phyloP scores from a whole-genome alignment of 2,888 invertebrate genomes.

The Sarcophaga caerulescens region DNA sequence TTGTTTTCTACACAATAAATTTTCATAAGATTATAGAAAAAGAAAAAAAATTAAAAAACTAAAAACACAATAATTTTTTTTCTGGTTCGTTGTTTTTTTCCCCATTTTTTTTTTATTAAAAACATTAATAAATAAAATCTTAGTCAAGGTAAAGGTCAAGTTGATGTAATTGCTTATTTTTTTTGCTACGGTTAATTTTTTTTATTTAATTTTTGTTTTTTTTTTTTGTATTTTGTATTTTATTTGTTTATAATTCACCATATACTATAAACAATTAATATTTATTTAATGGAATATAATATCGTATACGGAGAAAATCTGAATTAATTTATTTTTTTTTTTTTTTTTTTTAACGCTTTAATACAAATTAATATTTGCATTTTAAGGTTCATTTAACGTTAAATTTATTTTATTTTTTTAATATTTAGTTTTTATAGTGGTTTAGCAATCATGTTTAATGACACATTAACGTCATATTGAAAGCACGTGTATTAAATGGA shows the following conservation, averaged over 20 bases:
- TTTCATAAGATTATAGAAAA: not conserved
- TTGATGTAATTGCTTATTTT: conserved; percentile 52
- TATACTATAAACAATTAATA: not conserved
- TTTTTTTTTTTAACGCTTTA: too few relatives aligned
- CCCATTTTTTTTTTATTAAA: not conserved
- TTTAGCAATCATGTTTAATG: conserved; percentile 42
- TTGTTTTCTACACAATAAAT: conserved; percentile 21
- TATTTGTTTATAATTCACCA: conserved; percentile 3
- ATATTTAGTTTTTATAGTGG: not conserved
- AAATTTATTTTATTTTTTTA: conserved; percentile 6
- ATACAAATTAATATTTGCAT: conserved; percentile 12
- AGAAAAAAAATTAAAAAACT: not conserved
- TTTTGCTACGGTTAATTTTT: not conserved
- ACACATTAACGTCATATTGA: conserved; percentile 44
- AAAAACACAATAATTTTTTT: too few relatives aligned
- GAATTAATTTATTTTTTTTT: not conserved
- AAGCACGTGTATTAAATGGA: conserved; percentile 13
- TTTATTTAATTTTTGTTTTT: not conserved
- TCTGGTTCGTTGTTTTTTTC: too few relatives aligned
- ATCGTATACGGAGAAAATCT: conserved; percentile 2
- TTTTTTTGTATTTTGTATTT: not conserved
- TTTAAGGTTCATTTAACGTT: conserved; percentile 44
- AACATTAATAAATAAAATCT: conserved; percentile 19
- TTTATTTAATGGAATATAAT: conserved; percentile 23
- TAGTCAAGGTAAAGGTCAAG: conserved; percentile 65